Evolutionary conservation across 2,113 vertebrate genomes (phyloP).

Genomic region (Naja naja): DNA sequence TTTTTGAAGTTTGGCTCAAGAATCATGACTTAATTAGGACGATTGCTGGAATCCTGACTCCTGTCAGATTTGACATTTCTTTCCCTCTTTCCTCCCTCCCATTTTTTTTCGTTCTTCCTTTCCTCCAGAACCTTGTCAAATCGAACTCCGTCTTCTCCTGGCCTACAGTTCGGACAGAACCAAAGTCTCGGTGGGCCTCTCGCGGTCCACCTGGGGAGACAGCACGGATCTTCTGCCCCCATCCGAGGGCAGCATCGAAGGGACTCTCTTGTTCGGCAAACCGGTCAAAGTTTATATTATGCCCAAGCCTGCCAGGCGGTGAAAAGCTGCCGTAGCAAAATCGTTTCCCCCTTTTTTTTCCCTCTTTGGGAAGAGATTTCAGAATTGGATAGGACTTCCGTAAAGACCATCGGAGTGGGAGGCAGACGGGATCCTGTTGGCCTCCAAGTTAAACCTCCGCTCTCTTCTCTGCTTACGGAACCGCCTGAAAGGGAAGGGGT

Average conservation of each 20-base stretch:
- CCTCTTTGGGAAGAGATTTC: accelerated
- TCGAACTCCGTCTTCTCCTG: conserved; percentile 89
- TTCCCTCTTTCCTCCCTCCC: too few relatives aligned
- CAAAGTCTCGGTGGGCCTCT: conserved; percentile 56
- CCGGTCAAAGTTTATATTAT: conserved; percentile 94
- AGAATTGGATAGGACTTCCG: accelerated
- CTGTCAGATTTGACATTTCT: background rate
- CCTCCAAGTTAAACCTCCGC: background rate
- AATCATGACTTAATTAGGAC: too few relatives aligned
- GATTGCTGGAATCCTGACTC: too few relatives aligned
- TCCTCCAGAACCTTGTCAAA: conserved; percentile 87
- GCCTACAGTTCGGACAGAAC: conserved; percentile 84
- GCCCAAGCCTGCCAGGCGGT: conserved; percentile 92
- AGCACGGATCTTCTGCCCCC: conserved; percentile 70
- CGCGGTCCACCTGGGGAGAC: conserved; percentile 79
- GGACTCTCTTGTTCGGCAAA: conserved; percentile 92
- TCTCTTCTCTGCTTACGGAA: background rate
- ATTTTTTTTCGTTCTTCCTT: background rate
- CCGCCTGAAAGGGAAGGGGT: background rate
- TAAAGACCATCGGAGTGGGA: background rate
- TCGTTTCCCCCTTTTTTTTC: background rate
- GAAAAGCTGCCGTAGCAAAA: background rate
- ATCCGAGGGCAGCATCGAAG: conserved; percentile 81
- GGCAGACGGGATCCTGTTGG: too few relatives aligned
- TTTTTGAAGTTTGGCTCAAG: too few relatives aligned